Evolutionary conservation across 2,888 invertebrate species (phyloP).

Genomic region (Mimas tiliae): DNA sequence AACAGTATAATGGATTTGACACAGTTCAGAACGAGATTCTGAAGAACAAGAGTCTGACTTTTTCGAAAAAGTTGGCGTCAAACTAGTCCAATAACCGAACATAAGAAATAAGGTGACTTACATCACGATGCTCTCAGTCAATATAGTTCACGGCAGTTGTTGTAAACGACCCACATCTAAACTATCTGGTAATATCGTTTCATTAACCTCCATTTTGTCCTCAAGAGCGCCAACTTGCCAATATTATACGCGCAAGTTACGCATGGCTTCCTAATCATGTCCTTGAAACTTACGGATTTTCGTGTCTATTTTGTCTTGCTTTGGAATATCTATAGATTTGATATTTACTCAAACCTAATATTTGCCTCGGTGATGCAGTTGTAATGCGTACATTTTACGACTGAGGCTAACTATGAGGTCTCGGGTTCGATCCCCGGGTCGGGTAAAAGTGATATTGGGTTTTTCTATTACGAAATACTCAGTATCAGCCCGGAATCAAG

Average conservation of each 20-base stretch:
- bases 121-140: neutral
- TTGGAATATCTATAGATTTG: too few species aligned
- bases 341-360: too few species aligned
- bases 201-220: constrained; percentile 13
- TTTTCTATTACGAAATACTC: too few species aligned
- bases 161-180: neutral
- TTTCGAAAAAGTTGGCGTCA: neutral
- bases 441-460: too few species aligned
- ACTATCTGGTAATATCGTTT: constrained; percentile 11
- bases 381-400: too few species aligned
- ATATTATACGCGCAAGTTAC: constrained; percentile 20
- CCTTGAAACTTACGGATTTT: neutral
- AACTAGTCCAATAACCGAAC: neutral
- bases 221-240: constrained; percentile 7
- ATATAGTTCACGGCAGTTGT: constrained; percentile 7
- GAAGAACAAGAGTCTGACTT: too few species aligned
- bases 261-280: constrained; percentile 13
- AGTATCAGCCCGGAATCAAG: too few species aligned
- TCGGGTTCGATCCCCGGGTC: too few species aligned
- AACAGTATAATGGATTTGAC: too few species aligned
- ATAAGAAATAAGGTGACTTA: neutral
- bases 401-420: too few species aligned
- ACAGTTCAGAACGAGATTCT: too few species aligned
- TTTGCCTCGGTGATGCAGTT: too few species aligned
- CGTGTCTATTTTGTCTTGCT: neutral